Evolutionary conservation across 2,113 vertebrate genomes (phyloP).

Genomic region (Halcyon malimbica): DNA sequence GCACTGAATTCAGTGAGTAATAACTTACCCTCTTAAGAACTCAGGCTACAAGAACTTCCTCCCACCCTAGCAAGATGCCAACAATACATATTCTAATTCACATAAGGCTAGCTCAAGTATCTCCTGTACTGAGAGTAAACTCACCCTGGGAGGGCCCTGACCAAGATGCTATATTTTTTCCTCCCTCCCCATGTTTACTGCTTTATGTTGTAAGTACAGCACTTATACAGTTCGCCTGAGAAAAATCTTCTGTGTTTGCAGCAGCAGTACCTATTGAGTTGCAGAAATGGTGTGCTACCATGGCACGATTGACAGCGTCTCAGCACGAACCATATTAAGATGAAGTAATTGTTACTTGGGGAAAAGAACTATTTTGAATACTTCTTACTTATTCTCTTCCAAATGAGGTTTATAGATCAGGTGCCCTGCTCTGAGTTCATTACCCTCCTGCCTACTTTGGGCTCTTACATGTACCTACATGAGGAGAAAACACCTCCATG

Average conservation of each 20-base stretch:
- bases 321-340: neutral
- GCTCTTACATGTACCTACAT: neutral
- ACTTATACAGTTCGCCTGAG: neutral
- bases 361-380: neutral
- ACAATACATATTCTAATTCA: neutral
- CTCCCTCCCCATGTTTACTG: neutral
- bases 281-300: neutral
- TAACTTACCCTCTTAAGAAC: neutral
- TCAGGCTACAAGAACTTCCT: neutral
- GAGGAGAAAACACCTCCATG: neutral
- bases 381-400: neutral
- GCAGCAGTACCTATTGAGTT: neutral
- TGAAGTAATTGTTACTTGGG: neutral
- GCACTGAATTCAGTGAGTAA: fast-evolving
- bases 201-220: neutral
- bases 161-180: neutral
- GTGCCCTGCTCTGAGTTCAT: neutral
- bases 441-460: neutral
- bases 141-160: neutral
- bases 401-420: neutral
- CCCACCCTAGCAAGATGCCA: neutral
- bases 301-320: neutral
- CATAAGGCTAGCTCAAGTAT: neutral
- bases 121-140: fast-evolving
- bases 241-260: neutral